A percentile compares a stretch with the other conserved stretches of the same genome.
Conservation (phyloP, 2,113 vertebrate genomes). For the Xenus cinereus region DNA sequence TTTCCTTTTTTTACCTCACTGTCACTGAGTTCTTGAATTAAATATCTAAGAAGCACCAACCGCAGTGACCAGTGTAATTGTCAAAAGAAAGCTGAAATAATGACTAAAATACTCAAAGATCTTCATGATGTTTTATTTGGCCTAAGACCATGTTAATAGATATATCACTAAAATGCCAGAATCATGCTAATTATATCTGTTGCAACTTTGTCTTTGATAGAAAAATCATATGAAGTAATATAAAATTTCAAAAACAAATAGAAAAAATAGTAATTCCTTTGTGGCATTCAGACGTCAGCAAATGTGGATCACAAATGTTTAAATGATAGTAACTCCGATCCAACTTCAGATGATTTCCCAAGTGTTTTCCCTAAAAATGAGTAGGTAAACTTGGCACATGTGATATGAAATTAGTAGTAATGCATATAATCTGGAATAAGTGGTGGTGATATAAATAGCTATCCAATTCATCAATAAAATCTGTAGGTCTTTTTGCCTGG, state of each 20-base stretch:
- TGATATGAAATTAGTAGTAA: background rate
- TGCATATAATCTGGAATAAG: background rate
- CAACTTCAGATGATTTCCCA: background rate
- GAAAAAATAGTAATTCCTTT: background rate
- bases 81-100: background rate
- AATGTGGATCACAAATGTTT: background rate
- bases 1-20: background rate
- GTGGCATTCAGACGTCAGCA: background rate
- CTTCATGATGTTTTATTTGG: background rate
- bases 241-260: background rate
- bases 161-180: background rate
- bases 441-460: background rate
- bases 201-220: background rate
- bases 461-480: background rate
- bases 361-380: background rate
- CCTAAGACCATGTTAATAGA: background rate
- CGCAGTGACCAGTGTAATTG: background rate
- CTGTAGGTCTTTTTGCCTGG: background rate
- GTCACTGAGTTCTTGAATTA: background rate
- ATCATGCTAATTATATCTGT: background rate
- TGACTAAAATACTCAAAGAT: background rate
- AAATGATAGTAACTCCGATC: background rate
- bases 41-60: background rate
- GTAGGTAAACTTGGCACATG: background rate
- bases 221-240: background rate